Conservation (phyloP, 2,113 vertebrate genomes). For the Psophia crepitans region DNA sequence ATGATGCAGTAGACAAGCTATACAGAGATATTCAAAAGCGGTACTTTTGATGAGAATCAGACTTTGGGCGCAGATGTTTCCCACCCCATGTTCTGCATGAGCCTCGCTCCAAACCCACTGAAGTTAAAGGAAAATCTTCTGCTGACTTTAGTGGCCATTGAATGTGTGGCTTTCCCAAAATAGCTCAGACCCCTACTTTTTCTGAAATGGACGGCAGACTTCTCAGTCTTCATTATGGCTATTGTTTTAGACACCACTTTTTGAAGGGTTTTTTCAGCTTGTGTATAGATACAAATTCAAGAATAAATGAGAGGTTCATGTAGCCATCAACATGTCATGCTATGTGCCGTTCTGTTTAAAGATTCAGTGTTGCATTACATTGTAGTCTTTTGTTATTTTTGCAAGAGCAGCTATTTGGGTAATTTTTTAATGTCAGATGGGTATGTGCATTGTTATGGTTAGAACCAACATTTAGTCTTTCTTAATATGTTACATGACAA, state of each 20-base stretch:
- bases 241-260: neutral
- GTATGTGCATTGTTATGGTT: neutral
- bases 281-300: neutral
- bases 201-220: neutral
- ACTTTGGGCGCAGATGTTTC: neutral
- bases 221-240: neutral
- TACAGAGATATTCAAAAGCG: neutral
- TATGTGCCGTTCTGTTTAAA: neutral
- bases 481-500: neutral
- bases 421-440: neutral
- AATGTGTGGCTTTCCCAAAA: neutral
- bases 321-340: neutral
- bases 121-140: neutral
- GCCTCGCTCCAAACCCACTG: neutral
- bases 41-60: neutral
- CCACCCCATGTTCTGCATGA: accelerated
- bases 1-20: neutral
- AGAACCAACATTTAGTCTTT: neutral
- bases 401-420: neutral
- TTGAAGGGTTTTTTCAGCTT: neutral
- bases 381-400: neutral
- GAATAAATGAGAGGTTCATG: neutral
- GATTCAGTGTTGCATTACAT: neutral
- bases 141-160: accelerated
- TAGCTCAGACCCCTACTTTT: neutral